Evolutionary conservation across 2,888 invertebrate genomes (phyloP), one percentile per base, ranked within the genome.

Genomic region (Dendrolimus houi): DNA sequence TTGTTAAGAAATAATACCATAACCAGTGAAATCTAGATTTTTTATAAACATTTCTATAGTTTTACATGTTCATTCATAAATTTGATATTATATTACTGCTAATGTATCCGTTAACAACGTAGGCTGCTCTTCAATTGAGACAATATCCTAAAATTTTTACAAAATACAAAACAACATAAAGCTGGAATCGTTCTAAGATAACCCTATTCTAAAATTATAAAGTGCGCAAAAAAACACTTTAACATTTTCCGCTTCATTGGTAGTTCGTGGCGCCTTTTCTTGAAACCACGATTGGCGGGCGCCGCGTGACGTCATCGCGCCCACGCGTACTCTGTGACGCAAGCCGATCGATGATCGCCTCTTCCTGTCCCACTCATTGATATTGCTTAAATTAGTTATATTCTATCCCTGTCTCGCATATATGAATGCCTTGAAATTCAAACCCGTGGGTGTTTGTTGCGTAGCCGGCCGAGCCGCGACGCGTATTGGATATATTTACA

Each of bases 241-340:
- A 29, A 60, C 54, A 65, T 73, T 75, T 29, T 75, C 69, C 72
- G 69, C 75, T 71, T 74, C 72, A 79, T 70, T 71, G 67, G 73
- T 69, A 70, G 75, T 71, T 74, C 70, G 79, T 86, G 86, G 86
- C 86, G 87, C 85, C 83, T 79, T 87, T 89, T 87, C 77, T 70
- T 62, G 62, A 64, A 58, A 55, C 62, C 58, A 57, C 69, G 71
- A 88, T 89, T 89, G 89, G 89, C 72, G 69, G 74, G 68, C 62
- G 67, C 66, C 66, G 65, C 68, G 80, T 89, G 89, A 89, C 90
- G 88, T 89, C 90, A 87, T 84, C 82, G 83, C 91, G 75, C 89
- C 88, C 87, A 91, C 88, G 87, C 88, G 80, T 76, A 59, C 68
- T 69, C 69, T 75, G 83, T 89, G 90, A 91, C 91, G 91, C 89